phyloP scores from a whole-genome alignment of 2,888 invertebrate species.

The Scaptomyza caliginosa region DNA sequence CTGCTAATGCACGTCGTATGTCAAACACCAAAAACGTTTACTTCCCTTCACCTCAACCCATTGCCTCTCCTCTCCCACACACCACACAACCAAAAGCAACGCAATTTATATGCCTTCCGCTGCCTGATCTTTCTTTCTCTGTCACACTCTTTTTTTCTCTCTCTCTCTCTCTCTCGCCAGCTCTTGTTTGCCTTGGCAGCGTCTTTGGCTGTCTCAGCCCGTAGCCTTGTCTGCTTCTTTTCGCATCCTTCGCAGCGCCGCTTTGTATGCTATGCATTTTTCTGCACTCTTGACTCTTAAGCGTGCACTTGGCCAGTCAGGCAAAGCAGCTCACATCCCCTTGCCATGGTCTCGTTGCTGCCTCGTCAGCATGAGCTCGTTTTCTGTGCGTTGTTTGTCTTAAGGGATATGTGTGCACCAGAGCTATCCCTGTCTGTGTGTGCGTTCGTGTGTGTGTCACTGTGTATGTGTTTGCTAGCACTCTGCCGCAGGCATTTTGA shows the following conservation, averaged over 20 bases:
- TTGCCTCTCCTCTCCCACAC: constrained; percentile 7
- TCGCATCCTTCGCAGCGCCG: constrained; percentile 24
- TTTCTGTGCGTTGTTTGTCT: constrained; percentile 75
- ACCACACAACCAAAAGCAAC: constrained; percentile 44
- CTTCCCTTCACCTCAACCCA: constrained; percentile 19
- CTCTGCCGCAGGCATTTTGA: constrained; percentile 76
- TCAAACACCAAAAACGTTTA: constrained; percentile 78
- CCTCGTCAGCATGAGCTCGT: constrained; percentile 60
- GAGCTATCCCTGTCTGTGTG: constrained; percentile 8
- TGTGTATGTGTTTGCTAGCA: constrained; percentile 63
- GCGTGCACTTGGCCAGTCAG: constrained; percentile 73
- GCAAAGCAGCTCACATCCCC: constrained; percentile 8
- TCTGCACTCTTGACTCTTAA: constrained; percentile 78
- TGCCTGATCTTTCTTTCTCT: constrained; percentile 10
- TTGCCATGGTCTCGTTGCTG: constrained; percentile 20
- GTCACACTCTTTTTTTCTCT: neutral
- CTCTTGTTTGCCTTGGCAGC: constrained; percentile 59
- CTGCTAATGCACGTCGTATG: constrained; percentile 79
- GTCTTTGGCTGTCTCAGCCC: constrained; percentile 46
- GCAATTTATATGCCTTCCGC: constrained; percentile 74
- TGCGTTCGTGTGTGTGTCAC: constrained; percentile 18
- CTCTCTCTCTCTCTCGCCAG: constrained; percentile 13
- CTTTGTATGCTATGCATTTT: constrained; percentile 77
- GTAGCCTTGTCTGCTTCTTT: constrained; percentile 4
- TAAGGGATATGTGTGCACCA: constrained; percentile 71